Evolutionary conservation across 2,888 invertebrate genomes (phyloP), one percentile per base, ranked within the genome.

Genomic region (Rhagium mordax): DNA sequence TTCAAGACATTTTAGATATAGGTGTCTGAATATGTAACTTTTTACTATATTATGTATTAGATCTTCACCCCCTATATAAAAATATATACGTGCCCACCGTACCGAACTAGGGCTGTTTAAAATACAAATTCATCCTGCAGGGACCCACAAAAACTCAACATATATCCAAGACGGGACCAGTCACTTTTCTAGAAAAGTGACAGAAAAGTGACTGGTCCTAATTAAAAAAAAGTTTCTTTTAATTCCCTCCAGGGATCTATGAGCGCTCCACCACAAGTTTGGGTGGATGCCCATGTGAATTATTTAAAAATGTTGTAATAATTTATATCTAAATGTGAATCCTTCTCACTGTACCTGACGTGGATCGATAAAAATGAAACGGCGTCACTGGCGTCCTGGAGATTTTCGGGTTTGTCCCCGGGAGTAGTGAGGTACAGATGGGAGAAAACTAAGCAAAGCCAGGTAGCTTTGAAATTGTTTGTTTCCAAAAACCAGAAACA

Each of bases 281-380:
- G 41, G 48, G 16, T 48, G 48, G 62, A 48, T 48, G 13, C 21
- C 33, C 48, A 27, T 10, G 51, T 74, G 57, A 67, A 71, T 74
- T 57, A 74, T 74, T 74, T 57, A 75, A 70, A 65, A 61, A 61
- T 59, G 51, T 53, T 29, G 61, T 72, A 72, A 72, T 72, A 75
- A 75, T 75, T 75, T 70, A 72, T 72, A 72, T 75, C 61, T 72
- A 69, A 72, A 72, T 70, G 74, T 71, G 70, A 75, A 62, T 72
- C 64, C 66, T 62, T 59, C 69, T 69, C 68, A 47, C 55, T 66
- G 72, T 68, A n/a, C 64, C 59, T 68, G 72, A 72, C 74, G 66
- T 64, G 64, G 74, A 74, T 74, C 74, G 60, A 74, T 74, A 47
- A 18, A 13, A 27, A 29, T 27, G 53, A 13, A 24, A 53, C 53